Base-by-base conservation (phyloP, 2,113 vertebrate genomes). In the Microtus richardsoni region DNA sequence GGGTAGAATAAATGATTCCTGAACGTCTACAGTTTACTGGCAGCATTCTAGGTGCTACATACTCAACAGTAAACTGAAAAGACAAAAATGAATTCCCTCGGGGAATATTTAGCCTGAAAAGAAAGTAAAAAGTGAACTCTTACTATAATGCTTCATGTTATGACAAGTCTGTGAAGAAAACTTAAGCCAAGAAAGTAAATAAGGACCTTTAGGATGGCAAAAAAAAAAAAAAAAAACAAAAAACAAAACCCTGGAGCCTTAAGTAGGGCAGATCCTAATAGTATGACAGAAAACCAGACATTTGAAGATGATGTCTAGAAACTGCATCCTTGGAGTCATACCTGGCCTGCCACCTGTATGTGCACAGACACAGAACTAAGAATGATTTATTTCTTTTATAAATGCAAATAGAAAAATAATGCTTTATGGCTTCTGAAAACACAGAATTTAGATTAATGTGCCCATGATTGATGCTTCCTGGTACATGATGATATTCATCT, bases 51-150 rank as follows among this genome's bases (percentile, higher is more conserved):
- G 26, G 9, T 60, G n/a, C 21, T 74, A 79, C 89, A 39, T 66
- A 94, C 12, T 78, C n/a, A 83, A 17, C 60, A 91, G 70, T 78
- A 21, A 93, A 78, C n/a, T n/a, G 33, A 90, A 82, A 70, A 93
- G 52, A 9, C 16, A 94, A 89, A 88, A 92, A 26, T 26, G 2
- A 11, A 39, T 44, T 44, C 8, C 36, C 66, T 54, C 0, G 4
- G 24, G n/a, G 75, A 85, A 80, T 84, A 78, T 78, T 58, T 84
- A 78, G 95, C 73, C 26, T 79, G 84, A 75, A 60, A 75, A 39
- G 30, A 39, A 36, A 19, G 7, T 11, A 60, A 47, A 75, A 54
- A 36, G 24, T 64, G 33, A 87, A 33, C 17, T 41, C 75, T 78
- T 9, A 21, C 39, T 78, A 7, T 93, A 58, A 87, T 12, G 30